phyloP scores from a whole-genome alignment of 2,888 invertebrate genomes.

The Bruchidius siliquastri region DNA sequence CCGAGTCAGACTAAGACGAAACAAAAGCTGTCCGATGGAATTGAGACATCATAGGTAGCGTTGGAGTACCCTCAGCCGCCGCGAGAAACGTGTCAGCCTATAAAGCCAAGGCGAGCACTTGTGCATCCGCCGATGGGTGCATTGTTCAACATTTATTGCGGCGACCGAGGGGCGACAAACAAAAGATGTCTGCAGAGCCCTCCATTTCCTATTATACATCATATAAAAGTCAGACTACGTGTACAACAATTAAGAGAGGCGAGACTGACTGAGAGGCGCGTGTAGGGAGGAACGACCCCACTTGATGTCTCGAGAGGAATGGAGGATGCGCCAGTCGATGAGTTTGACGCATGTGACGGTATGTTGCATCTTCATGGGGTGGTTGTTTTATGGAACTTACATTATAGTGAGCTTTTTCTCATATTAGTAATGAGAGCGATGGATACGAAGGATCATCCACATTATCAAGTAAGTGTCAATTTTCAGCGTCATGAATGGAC shows the following conservation, averaged over 20 bases:
- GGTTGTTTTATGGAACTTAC: no score
- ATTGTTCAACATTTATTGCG: not conserved
- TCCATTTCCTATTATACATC: not conserved
- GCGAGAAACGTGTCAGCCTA: not conserved
- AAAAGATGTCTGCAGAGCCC: not conserved
- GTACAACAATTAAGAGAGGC: not conserved
- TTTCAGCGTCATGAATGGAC: no score
- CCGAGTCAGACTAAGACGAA: not conserved
- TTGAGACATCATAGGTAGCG: not conserved
- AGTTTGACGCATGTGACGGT: not conserved
- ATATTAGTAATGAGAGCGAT: no score
- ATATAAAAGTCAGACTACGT: not conserved
- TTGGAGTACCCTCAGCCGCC: not conserved
- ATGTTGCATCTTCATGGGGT: not conserved
- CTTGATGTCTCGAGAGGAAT: not conserved
- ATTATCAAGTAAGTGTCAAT: no score
- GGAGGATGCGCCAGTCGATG: not conserved
- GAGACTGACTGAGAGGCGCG: not conserved
- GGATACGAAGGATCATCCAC: no score
- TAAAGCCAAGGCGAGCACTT: not conserved
- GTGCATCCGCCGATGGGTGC: not conserved
- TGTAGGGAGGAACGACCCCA: not conserved
- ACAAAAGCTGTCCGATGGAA: not conserved
- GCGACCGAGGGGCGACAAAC: not conserved
- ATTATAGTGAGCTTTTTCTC: no score